phyloP scores from a whole-genome alignment of 2,888 invertebrate genomes.

The Cataglyphis livida region DNA sequence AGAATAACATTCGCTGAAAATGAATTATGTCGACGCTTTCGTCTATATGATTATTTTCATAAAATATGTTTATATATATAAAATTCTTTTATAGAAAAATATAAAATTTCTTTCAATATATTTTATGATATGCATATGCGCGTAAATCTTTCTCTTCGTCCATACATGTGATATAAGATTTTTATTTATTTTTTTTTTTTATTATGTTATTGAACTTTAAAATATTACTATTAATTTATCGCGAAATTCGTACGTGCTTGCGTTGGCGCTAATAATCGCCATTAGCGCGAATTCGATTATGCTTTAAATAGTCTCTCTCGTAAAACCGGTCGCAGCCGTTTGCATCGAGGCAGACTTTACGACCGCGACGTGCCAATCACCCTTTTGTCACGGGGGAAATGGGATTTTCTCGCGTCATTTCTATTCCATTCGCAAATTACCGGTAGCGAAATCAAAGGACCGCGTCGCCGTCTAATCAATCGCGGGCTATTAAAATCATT shows the following conservation, averaged over 20 bases:
- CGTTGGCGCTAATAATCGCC: slow-evolving; percentile 69
- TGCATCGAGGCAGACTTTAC: slow-evolving; percentile 54
- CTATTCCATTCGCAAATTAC: slow-evolving; percentile 50
- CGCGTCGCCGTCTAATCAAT: slow-evolving; percentile 42
- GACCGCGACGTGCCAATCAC: slow-evolving; percentile 56
- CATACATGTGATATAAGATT: background rate
- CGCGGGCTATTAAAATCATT: slow-evolving; percentile 44
- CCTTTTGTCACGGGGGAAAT: slow-evolving; percentile 53
- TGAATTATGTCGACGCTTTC: background rate
- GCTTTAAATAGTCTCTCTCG: slow-evolving; percentile 74
- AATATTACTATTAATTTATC: background rate
- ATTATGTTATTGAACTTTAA: background rate
- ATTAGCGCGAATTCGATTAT: slow-evolving; percentile 75
- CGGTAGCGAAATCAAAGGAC: slow-evolving; percentile 52
- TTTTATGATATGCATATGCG: background rate
- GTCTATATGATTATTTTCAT: background rate
- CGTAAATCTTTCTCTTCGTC: background rate
- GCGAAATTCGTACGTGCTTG: slow-evolving; percentile 29
- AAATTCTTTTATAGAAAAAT: background rate
- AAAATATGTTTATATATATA: background rate
- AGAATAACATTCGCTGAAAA: background rate
- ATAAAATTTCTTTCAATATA: background rate
- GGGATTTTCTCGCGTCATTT: slow-evolving; percentile 48
- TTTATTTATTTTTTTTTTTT: background rate
- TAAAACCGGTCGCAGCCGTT: slow-evolving; percentile 63